Evolutionary conservation across 35 echinoderm and acorn worm genomes (phyloP).

Genomic region (Apostichopus japonicus): DNA sequence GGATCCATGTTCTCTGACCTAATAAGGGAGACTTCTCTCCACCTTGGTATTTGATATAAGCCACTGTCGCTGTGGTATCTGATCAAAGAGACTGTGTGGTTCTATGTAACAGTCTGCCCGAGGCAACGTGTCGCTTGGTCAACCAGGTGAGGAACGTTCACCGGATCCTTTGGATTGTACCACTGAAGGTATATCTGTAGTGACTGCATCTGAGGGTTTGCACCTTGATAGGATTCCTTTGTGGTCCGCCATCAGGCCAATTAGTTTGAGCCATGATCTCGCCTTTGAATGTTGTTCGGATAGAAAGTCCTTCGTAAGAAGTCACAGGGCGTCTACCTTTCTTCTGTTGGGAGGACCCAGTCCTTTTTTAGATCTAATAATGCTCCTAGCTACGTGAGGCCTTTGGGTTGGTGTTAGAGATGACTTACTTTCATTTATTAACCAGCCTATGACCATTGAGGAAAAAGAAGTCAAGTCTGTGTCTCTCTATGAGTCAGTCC

Average conservation of each 20-base stretch:
- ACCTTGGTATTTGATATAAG: background rate
- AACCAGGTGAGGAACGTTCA: background rate
- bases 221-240: background rate
- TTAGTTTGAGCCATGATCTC: background rate
- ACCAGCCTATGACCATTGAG: too few relatives aligned
- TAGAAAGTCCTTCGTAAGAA: too few relatives aligned
- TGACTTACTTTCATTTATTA: background rate
- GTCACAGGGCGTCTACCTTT: background rate
- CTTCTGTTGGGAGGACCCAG: background rate
- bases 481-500: background rate
- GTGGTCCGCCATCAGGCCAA: background rate
- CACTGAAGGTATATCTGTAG: background rate
- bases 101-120: background rate
- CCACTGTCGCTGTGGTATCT: background rate
- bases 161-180: background rate
- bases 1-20: background rate
- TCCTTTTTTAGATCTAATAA: background rate
- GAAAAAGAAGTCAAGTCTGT: background rate
- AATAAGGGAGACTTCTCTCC: background rate
- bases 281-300: too few relatives aligned
- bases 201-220: background rate
- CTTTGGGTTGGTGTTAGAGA: background rate
- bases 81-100: background rate
- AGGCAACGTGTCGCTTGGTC: background rate
- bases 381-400: background rate